phyloP scores from a whole-genome alignment of 2,888 invertebrate species.

The Polydrusus pterygomalis region DNA sequence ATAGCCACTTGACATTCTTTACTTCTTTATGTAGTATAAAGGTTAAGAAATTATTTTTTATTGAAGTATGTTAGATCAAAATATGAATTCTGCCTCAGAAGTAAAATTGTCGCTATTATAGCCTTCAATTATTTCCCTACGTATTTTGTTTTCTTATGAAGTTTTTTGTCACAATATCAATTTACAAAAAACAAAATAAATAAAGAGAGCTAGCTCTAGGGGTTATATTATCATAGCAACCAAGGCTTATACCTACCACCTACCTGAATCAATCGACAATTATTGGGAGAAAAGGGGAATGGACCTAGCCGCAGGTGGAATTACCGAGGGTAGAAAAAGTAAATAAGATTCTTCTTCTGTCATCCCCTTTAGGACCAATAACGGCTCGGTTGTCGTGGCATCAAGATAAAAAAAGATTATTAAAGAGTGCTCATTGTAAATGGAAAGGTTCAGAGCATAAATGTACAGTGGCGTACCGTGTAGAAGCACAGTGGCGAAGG shows the following conservation, averaged over 20 bases:
- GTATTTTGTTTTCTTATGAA: too few species aligned
- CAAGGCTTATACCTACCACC: not conserved
- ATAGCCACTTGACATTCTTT: too few species aligned
- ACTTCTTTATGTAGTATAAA: too few species aligned
- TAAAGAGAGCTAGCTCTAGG: too few species aligned
- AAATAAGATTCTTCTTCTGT: not conserved
- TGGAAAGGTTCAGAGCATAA: not conserved
- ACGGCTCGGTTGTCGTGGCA: not conserved
- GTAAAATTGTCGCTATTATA: too few species aligned
- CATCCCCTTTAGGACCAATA: not conserved
- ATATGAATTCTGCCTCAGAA: too few species aligned
- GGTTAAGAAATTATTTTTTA: too few species aligned
- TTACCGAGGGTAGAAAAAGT: constrained; percentile 4
- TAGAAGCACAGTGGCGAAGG: not conserved
- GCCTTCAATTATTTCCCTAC: too few species aligned
- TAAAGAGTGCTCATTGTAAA: not conserved
- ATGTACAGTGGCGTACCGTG: not conserved
- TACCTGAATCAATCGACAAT: not conserved
- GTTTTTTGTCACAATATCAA: constrained; percentile 20
- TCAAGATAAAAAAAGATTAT: not conserved
- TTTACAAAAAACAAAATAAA: too few species aligned
- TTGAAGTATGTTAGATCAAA: too few species aligned
- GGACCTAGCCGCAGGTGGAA: not conserved
- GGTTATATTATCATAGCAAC: too few species aligned
- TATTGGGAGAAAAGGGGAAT: constrained; percentile 7